A percentile compares a stretch with the other conserved stretches of the same genome.
phyloP scores from a whole-genome alignment of 1,140 invertebrate species.

The Drosophila bifasciata region DNA sequence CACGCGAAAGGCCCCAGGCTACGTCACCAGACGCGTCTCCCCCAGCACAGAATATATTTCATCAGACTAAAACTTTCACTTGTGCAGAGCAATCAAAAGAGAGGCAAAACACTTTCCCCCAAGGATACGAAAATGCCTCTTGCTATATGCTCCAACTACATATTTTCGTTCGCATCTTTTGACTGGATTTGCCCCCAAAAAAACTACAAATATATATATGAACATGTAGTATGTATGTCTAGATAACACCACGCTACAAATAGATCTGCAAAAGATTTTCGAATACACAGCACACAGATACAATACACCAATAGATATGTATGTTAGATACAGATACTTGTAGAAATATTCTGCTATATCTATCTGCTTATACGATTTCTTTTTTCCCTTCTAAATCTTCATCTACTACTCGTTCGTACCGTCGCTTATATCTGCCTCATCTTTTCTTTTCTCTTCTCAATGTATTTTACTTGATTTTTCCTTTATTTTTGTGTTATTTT shows the following conservation, averaged over 20 bases:
- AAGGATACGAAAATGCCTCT: no score
- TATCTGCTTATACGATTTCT: conserved; percentile 34
- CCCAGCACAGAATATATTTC: no score
- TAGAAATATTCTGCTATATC: conserved; percentile 8
- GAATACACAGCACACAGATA: no score
- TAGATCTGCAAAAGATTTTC: no score
- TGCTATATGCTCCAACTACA: conserved; percentile 11
- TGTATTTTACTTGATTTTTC: conserved; percentile 8
- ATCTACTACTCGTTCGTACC: conserved; percentile 16
- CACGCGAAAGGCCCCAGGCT: conserved; percentile 3
- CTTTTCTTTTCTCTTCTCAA: no score
- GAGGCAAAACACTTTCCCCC: no score
- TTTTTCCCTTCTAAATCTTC: conserved; percentile 23
- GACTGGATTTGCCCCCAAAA: conserved; percentile 56
- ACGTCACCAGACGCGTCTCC: conserved; percentile 30
- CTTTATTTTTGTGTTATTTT: conserved; percentile 36
- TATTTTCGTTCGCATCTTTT: conserved; percentile 2
- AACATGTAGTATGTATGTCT: neutral
- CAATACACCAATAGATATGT: conserved; percentile 25
- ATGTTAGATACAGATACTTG: conserved; percentile 7
- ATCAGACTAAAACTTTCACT: no score
- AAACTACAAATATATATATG: conserved; percentile 22
- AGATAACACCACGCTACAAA: no score
- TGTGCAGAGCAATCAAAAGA: no score
- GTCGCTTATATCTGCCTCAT: conserved; percentile 1